Conservation (phyloP, 92 coral and sea anemone genomes). For the Heliopora coerulea region DNA sequence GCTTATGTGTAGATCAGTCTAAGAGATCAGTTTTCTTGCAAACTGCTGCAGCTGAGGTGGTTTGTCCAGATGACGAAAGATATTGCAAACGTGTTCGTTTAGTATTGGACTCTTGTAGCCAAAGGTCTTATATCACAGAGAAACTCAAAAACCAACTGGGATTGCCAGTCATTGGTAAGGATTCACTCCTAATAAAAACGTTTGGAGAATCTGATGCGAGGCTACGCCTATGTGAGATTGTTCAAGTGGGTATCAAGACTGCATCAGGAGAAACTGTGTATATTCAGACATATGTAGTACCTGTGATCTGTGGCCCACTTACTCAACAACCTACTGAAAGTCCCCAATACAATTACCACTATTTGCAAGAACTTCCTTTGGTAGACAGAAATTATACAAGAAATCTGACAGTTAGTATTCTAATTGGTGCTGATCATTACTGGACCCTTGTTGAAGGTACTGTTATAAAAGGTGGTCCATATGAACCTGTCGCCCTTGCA, state of each 20-base stretch:
- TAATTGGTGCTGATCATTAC: slow-evolving; percentile 44
- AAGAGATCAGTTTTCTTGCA: background rate
- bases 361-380: slow-evolving; percentile 36
- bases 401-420: slow-evolving; percentile 27
- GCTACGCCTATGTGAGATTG: slow-evolving; percentile 27
- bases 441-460: slow-evolving; percentile 34
- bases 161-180: slow-evolving; percentile 13
- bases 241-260: slow-evolving; percentile 27
- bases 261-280: slow-evolving; percentile 17
- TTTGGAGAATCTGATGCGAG: slow-evolving; percentile 38
- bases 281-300: slow-evolving; percentile 41
- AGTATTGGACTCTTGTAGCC: background rate
- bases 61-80: background rate
- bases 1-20: too few relatives aligned
- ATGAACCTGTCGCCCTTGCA: slow-evolving; percentile 44
- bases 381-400: slow-evolving; percentile 18
- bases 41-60: background rate
- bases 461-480: slow-evolving; percentile 19
- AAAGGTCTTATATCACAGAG: background rate
- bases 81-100: background rate
- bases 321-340: too few relatives aligned
- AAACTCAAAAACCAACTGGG: background rate
- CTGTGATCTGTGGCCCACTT: slow-evolving; percentile 41
- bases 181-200: slow-evolving; percentile 26
- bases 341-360: slow-evolving; percentile 15